Evolutionary conservation across 2,113 vertebrate species (phyloP), one percentile per base, ranked within the genome.

Genomic region (Cacatua alba): DNA sequence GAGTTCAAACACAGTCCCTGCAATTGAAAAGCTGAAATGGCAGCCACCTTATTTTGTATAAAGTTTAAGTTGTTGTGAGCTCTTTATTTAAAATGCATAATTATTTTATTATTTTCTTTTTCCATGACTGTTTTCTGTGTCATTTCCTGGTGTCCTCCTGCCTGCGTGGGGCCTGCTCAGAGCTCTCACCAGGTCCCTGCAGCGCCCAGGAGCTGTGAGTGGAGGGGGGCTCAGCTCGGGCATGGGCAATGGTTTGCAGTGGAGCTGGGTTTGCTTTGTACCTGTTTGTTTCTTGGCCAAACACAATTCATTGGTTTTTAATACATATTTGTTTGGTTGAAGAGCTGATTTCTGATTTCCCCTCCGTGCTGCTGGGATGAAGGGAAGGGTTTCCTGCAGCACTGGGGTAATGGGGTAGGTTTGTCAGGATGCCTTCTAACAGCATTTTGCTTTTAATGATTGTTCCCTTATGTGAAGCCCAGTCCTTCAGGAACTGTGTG

Each of bases 51-150:
- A 10, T 65, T 96, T 95, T 95, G 71, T 96, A 91, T 59, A 48
- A 91, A 92, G 77, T 39, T 24, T 37, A 72, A 72, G 75, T 81
- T 63, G 15, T 70, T 67, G 9, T 87, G 69, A 92, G 39, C 72
- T 91, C 63, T 93, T 92, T 95, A 96, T 95, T 95, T 94, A 83
- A 95, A 96, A 85, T 77, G 31, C 51, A 7, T 86, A 76, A 35
- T 24, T 59, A 35, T n/a, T 59, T 35, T 35, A 23, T 24, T 16
- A 15, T 35, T n/a, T 59, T 23, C 33, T 77, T 90, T 88, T 88
- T 91, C 76, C 69, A 71, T 62, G 29, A 52, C 17, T 78, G 0
- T 82, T 96, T 94, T 76, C 39, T 93, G 78, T 14, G 60, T 49
- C 46, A 10, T 33, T 63, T 39, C 1, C 2, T 41, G 7, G 6